Conservation (phyloP, 2,888 invertebrate species). For the Podabrus alpinus region DNA sequence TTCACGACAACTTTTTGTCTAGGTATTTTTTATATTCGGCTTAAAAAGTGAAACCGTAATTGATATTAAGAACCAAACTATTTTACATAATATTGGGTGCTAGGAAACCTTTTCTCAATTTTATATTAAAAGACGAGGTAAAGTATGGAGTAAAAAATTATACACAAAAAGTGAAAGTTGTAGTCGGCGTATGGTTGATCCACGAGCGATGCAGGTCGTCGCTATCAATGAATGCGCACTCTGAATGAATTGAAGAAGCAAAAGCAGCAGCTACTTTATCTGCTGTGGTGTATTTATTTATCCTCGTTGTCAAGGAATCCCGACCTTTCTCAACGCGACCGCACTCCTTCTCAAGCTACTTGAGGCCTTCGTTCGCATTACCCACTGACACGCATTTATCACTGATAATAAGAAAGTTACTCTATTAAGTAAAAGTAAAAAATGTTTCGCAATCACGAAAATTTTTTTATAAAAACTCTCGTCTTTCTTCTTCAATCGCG, state of each 20-base stretch:
- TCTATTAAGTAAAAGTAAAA: conserved; percentile 16
- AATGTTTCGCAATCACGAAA: not conserved
- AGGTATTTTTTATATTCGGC: not conserved
- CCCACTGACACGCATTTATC: conserved; percentile 35
- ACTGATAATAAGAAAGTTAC: conserved; percentile 31
- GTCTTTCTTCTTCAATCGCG: not conserved
- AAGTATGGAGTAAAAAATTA: conserved; percentile 24
- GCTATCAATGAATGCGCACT: conserved; percentile 35
- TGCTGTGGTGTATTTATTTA: conserved; percentile 42
- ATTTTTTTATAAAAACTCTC: not conserved
- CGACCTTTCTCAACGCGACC: conserved; percentile 41
- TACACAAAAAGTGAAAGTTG: conserved; percentile 30
- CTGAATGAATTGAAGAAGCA: conserved; percentile 32
- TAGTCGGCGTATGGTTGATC: conserved; percentile 18
- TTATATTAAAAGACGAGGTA: conserved; percentile 24
- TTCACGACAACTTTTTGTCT: not conserved
- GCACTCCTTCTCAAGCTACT: conserved; percentile 33
- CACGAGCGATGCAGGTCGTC: conserved; percentile 26
- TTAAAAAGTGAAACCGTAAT: not conserved
- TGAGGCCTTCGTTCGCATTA: conserved; percentile 34
- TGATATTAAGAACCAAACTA: not conserved
- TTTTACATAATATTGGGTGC: not conserved
- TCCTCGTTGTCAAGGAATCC: conserved; percentile 39
- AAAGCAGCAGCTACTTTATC: conserved; percentile 39
- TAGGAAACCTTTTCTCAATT: conserved; percentile 17